These are phyloP conservation scores for Drosophila pandora DNA, from an alignment of 1,140 invertebrate species.

Conservation along the genomic window DNA sequence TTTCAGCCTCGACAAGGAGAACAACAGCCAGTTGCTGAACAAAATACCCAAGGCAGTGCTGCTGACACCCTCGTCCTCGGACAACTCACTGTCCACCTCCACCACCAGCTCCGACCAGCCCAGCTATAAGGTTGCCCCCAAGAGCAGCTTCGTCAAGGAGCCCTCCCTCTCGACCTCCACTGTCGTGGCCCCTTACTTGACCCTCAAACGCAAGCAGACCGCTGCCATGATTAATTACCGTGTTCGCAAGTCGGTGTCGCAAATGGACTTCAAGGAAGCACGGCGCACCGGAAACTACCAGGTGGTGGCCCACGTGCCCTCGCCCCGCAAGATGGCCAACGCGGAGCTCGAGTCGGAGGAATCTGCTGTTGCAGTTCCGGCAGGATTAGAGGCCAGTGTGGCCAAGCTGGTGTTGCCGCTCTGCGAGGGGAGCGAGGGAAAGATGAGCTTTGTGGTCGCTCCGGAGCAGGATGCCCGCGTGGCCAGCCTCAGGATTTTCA, in stretches of 20 bases:
- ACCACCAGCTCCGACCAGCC: constrained; percentile 7
- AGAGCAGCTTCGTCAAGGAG: background rate
- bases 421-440: constrained; percentile 15
- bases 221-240: constrained; percentile 59
- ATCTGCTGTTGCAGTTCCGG: background rate
- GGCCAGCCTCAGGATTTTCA: constrained; percentile 73
- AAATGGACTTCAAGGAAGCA: constrained; percentile 76
- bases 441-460: constrained; percentile 47
- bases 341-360: background rate
- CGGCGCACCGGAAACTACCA: constrained; percentile 64
- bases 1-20: constrained; percentile 29
- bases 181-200: constrained; percentile 31
- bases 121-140: constrained; percentile 4
- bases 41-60: constrained; percentile 21
- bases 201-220: constrained; percentile 60
- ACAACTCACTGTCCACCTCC: constrained; percentile 44
- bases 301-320: constrained; percentile 53
- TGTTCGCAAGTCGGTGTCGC: constrained; percentile 69
- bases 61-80: constrained; percentile 68
- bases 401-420: constrained; percentile 39
- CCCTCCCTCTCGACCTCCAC: constrained; percentile 10
- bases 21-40: background rate
- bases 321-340: constrained; percentile 11
- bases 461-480: constrained; percentile 58
- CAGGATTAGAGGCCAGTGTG: constrained; percentile 28